Percentiles rank a stretch among this genome's conserved stretches.
Conservation (phyloP, 1,140 invertebrate genomes). For the Tetragonula clypearis region DNA sequence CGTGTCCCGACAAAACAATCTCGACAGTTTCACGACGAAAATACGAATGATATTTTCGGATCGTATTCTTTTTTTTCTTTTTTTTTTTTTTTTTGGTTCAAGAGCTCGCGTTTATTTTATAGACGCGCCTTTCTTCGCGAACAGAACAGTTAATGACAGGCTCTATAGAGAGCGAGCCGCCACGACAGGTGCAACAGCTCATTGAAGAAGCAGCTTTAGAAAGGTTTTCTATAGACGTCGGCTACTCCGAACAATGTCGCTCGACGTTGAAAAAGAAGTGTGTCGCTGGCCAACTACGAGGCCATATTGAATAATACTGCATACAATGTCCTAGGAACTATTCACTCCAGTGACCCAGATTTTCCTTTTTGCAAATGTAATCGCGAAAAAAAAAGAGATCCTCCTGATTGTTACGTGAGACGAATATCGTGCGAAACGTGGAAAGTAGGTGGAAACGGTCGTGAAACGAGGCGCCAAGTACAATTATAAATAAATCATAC, state of each 20-base stretch:
- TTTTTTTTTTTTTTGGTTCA: no score
- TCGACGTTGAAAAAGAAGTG: not conserved
- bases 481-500: not conserved
- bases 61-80: not conserved
- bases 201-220: slow-evolving; percentile 15
- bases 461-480: not conserved
- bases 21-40: not conserved
- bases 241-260: not conserved
- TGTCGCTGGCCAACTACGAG: slow-evolving; percentile 1
- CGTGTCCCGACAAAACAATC: no score
- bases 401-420: not conserved
- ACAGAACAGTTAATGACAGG: not conserved
- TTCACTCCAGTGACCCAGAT: slow-evolving; percentile 9
- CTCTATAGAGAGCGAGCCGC: not conserved
- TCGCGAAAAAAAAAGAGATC: not conserved
- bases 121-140: not conserved
- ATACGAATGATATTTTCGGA: not conserved
- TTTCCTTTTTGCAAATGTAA: not conserved
- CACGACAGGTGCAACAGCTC: not conserved
- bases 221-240: slow-evolving; percentile 2
- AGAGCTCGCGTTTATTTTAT: no score
- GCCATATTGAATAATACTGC: slow-evolving; percentile 1
- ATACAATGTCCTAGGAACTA: not conserved
- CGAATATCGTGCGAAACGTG: not conserved
- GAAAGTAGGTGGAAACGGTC: not conserved